These are phyloP conservation scores for Leucoraja erinaceus DNA, from an alignment of 2,113 vertebrate species.

Conservation along the genomic window DNA sequence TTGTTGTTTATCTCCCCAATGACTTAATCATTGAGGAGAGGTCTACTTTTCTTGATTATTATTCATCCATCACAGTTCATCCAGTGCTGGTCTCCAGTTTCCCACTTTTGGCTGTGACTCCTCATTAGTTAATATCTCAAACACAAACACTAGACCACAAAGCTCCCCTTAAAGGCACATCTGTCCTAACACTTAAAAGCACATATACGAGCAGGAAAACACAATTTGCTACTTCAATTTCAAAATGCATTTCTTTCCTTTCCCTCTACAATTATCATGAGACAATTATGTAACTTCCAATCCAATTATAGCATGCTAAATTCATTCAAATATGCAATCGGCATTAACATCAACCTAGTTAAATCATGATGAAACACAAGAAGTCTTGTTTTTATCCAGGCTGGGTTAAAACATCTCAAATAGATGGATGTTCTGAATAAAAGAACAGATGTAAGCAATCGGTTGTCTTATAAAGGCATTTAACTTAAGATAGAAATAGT, in stretches of 20 bases:
- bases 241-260: neutral
- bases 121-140: neutral
- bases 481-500: neutral
- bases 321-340: slow-evolving; percentile 25
- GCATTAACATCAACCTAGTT: neutral
- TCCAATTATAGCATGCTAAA: neutral
- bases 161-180: neutral
- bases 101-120: neutral
- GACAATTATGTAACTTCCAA: slow-evolving; percentile 21
- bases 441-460: neutral
- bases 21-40: neutral
- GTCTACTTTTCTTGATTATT: neutral
- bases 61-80: neutral
- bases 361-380: neutral
- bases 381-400: neutral
- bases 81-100: neutral
- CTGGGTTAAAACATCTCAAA: neutral
- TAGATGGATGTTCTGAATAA: neutral
- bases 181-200: neutral
- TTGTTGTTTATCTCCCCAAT: slow-evolving; percentile 14
- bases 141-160: neutral
- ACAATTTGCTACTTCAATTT: slow-evolving; percentile 21
- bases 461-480: neutral
- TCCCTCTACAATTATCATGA: neutral
- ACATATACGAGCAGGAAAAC: neutral